Percentiles rank a stretch among this genome's conserved stretches.
Evolutionary conservation across 2,113 vertebrate genomes (phyloP).

Genomic region (Protomyctophum bolini): DNA sequence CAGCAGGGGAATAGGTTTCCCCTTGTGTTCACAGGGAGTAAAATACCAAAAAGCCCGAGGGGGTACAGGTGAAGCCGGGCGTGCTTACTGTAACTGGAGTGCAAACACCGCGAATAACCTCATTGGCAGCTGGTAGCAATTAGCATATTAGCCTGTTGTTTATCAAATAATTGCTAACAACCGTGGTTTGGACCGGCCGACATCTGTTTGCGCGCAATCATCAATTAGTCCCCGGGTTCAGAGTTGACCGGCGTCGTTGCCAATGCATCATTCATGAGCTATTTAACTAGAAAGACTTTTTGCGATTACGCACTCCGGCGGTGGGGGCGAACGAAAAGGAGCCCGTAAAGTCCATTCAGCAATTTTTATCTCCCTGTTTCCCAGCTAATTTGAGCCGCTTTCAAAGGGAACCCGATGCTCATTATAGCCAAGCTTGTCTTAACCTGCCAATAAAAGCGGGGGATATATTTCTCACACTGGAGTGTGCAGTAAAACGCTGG

Average conservation of each 20-base stretch:
- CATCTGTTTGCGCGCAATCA: constrained; percentile 75
- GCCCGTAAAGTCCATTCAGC: constrained; percentile 56
- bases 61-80: constrained; percentile 64
- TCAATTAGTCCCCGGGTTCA: constrained; percentile 73
- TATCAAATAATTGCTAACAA: constrained; percentile 80
- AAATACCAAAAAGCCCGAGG: constrained; percentile 36
- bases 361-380: constrained; percentile 46
- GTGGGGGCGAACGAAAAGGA: constrained; percentile 31
- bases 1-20: constrained; percentile 25
- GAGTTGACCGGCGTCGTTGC: constrained; percentile 64
- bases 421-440: constrained; percentile 61
- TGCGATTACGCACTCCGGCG: constrained; percentile 48
- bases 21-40: constrained; percentile 22
- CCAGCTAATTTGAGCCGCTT: constrained; percentile 58
- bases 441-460: constrained; percentile 65
- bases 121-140: constrained; percentile 73
- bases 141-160: constrained; percentile 80
- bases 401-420: constrained; percentile 68
- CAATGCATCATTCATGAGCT: constrained; percentile 74
- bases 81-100: constrained; percentile 72
- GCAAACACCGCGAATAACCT: constrained; percentile 66
- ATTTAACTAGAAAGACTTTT: constrained; percentile 58
- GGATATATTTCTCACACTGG: constrained; percentile 61
- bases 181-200: constrained; percentile 64
- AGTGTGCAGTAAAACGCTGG: constrained; percentile 56